Evolutionary conservation across 30 jellyfish, hydroid and myxozoan genomes (phyloP).

Genomic region (Cassiopea xamachana): DNA sequence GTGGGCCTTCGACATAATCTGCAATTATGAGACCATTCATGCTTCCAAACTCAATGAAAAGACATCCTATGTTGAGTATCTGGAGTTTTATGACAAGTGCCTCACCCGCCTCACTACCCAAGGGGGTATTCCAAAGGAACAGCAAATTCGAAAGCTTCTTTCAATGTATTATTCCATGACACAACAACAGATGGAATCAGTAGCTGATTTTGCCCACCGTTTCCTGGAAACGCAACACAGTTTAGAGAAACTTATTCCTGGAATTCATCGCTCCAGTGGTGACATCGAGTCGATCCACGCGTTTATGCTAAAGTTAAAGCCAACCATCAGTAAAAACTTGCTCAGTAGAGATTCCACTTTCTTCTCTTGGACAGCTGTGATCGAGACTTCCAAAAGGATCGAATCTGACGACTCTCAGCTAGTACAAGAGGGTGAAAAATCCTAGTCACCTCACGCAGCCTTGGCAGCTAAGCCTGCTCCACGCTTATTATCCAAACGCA

Average conservation of each 20-base stretch:
- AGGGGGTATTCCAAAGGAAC: conserved; percentile 5
- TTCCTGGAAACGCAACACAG: too few species aligned
- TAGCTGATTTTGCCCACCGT: too few species aligned
- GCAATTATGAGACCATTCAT: too few species aligned
- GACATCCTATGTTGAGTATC: not conserved
- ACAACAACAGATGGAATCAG: too few species aligned
- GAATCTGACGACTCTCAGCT: not conserved
- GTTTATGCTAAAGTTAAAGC: too few species aligned
- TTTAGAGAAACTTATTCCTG: not conserved
- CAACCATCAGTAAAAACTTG: not conserved
- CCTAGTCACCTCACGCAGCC: too few species aligned
- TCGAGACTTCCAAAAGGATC: conserved; percentile 29
- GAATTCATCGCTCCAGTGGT: conserved; percentile 21
- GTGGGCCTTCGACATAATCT: conserved; percentile 28
- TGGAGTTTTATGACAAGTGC: not conserved
- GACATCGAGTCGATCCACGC: not conserved
- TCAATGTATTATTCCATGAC: too few species aligned
- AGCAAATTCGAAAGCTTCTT: too few species aligned
- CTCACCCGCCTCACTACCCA: not conserved
- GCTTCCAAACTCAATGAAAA: not conserved
- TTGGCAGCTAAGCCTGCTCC: too few species aligned
- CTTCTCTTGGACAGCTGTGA: not conserved
- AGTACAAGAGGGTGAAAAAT: too few species aligned
- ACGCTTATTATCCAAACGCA: too few species aligned
- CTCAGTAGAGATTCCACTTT: conserved; percentile 23